Conservation (phyloP, 35 echinoderm and acorn worm species). For the Heliocidaris erythrogramma region DNA sequence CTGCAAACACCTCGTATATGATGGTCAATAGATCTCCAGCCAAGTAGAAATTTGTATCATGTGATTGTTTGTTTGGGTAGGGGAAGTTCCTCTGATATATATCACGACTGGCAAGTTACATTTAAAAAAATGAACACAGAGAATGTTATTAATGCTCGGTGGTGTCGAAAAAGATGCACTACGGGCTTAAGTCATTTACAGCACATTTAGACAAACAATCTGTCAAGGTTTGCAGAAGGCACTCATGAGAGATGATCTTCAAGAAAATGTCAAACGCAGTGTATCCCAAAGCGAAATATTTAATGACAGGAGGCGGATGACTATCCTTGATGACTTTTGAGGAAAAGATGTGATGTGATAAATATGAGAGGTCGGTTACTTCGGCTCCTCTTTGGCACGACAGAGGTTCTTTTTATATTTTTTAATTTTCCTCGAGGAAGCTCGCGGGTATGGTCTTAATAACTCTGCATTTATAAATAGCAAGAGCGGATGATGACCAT, state of each 20-base stretch:
- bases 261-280: background rate
- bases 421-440: background rate
- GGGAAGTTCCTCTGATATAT: background rate
- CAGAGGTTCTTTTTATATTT: background rate
- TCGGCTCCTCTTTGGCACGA: background rate
- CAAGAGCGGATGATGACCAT: constrained; percentile 1
- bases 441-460: background rate
- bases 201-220: background rate
- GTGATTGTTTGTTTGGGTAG: background rate
- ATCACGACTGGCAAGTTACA: background rate
- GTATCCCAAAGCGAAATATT: background rate
- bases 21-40: background rate
- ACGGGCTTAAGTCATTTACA: background rate
- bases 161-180: background rate
- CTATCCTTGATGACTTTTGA: background rate
- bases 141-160: background rate
- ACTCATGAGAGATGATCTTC: background rate
- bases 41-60: background rate
- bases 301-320: background rate
- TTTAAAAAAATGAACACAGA: background rate
- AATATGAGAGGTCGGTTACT: background rate
- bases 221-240: background rate
- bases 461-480: constrained; percentile 5
- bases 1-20: constrained; percentile 15
- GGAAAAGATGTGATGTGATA: constrained; percentile 5